These are phyloP conservation scores for Philonicus albiceps DNA, from an alignment of 2,888 invertebrate species.

Conservation along the genomic window DNA sequence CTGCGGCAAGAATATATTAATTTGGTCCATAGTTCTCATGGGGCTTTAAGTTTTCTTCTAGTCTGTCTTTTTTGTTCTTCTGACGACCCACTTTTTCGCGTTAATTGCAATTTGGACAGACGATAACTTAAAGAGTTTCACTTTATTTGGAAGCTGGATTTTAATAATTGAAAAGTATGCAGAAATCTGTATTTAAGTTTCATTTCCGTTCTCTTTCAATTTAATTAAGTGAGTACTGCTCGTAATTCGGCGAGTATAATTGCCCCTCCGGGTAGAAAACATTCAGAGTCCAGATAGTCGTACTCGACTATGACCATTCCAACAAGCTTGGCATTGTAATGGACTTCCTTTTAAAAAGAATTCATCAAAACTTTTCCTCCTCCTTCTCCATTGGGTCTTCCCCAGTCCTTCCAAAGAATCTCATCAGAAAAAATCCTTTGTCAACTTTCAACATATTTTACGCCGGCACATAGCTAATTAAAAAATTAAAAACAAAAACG, in stretches of 20 bases:
- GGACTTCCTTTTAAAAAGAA: background rate
- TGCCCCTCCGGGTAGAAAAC: background rate
- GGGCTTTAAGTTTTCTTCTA: background rate
- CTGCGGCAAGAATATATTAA: background rate
- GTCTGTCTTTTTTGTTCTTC: background rate
- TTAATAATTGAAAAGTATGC: background rate
- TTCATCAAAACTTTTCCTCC: background rate
- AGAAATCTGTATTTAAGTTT: background rate
- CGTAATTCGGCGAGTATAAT: background rate
- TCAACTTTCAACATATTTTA: background rate
- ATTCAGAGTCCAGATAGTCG: background rate
- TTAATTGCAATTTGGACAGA: background rate
- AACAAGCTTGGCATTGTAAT: background rate
- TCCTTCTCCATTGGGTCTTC: background rate
- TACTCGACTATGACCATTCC: too few species aligned
- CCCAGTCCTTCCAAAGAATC: background rate
- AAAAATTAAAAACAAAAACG: background rate
- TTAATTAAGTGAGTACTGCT: background rate
- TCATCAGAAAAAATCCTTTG: background rate
- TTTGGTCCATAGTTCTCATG: background rate
- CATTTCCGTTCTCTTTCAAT: background rate
- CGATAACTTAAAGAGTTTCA: background rate
- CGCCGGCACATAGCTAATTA: background rate
- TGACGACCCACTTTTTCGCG: background rate
- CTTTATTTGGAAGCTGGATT: background rate